phyloP scores from a whole-genome alignment of 2,888 invertebrate genomes.

The Drosophila mercatorum region DNA sequence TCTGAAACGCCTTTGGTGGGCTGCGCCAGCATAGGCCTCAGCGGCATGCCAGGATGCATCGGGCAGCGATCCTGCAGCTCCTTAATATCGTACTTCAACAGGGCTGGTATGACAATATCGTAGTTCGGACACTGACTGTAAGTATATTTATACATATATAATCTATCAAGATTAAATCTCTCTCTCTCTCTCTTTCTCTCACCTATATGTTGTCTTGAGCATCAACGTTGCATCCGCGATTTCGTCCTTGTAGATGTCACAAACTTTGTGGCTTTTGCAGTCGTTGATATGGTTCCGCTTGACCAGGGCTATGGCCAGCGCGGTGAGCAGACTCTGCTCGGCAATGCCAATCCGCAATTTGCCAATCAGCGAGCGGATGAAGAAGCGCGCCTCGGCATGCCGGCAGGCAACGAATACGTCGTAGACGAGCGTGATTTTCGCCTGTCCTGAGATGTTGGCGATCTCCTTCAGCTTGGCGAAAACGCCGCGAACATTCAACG shows the following conservation, averaged over 20 bases:
- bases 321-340: constrained; percentile 97
- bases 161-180: no score
- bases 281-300: constrained; percentile 72
- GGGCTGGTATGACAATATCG: constrained; percentile 91
- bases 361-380: constrained; percentile 95
- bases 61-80: constrained; percentile 92
- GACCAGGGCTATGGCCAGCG: constrained; percentile 94
- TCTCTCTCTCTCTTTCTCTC: no score
- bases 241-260: constrained; percentile 83
- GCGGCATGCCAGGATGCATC: constrained; percentile 95
- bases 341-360: constrained; percentile 98
- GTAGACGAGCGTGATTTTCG: constrained; percentile 96
- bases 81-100: constrained; percentile 91
- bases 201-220: constrained; percentile 97
- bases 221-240: constrained; percentile 90
- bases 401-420: constrained; percentile 96
- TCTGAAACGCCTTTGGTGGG: constrained; percentile 97
- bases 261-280: constrained; percentile 87
- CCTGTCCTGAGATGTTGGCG: constrained; percentile 92
- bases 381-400: constrained; percentile 93
- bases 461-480: constrained; percentile 94
- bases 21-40: constrained; percentile 99
- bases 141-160: no score
- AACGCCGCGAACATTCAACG: constrained; percentile 90
- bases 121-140: constrained; percentile 97